Base-by-base conservation (phyloP, 64 coral and sea anemone genomes). In the Cladopsammia gracilis region DNA sequence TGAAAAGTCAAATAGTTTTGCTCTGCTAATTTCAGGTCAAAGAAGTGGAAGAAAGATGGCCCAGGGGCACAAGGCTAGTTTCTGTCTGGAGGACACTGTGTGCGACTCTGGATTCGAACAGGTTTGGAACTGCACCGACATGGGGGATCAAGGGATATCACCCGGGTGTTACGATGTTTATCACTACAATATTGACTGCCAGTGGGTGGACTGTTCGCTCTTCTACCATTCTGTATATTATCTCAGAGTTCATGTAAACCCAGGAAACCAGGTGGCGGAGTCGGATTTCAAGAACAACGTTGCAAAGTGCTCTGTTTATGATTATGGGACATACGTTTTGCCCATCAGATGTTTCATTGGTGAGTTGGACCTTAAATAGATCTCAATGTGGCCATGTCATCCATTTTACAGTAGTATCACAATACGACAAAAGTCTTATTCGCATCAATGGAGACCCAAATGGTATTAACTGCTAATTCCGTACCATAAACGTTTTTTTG, bases 61-160 rank as follows among this genome's bases (percentile, higher is more conserved):
- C 16, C 53, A 89, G 25, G 96, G 96, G 12, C 96, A 98, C 85
- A 98, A 98, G 49, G 96, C 96, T 19, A 98, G 96, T 51, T 98
- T 91, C 44, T 98, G 96, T 65, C 75, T 98, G 64, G 96, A 98
- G 26, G 96, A 98, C 85, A 98, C 96, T 4, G 80, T 78, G 14
- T 98, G 96, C 60, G 96, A 98, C 45, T 43, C 78, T 44, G 96
- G 96, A 3, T 58, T 98, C 24, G 82, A 87, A 7, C 77, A 88
- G 62, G 90, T 88, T 25, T 98, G 83, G 76, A 92, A 95, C 51
- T 98, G 96, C 43, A 89, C 83, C 16, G 89, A 75, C 6, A 44
- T 49, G 34, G 88, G 88, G 53, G 82, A 90, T 26, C 96, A 98
- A 46, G 96, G 96, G 16, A 86, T 98, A 78, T 98, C 96, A 3